Base-by-base conservation (phyloP, 2,113 vertebrate genomes). In the Thalassarche chlororhynchos region DNA sequence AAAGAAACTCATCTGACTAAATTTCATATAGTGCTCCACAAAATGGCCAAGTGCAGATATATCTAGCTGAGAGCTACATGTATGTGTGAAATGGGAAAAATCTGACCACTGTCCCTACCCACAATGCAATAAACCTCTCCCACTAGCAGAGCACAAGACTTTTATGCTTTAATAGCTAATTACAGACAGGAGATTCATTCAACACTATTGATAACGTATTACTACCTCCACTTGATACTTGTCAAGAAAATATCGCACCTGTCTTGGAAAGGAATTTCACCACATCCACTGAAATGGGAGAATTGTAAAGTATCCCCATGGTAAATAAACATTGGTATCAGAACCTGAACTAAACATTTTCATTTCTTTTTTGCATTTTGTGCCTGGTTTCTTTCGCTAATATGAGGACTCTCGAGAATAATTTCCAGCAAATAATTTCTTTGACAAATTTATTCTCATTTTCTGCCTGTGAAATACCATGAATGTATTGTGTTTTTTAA, bases 161-260 rank as follows among this genome's bases (percentile, higher is more conserved):
- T 72, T 57, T 31, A 68, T 31, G 71, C 89, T 93, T 91, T 95
- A 92, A 88, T 57, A 86, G 94, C 95, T 97, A 96, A 97, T 97
- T 94, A 89, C 91, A 96, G 91, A 44, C 95, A 91, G 78, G 95
- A 96, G 96, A 97, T 96, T 88, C 78, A 96, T 97, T 95, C 91
- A 86, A 34, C 49, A 42, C 47, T 58, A 26, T 70, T 91, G 89
- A 74, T 89, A 95, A 89, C 64, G 70, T 68, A 82, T 84, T 91
- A 89, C 65, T 93, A 36, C 82, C 86, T 84, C 40, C 61, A 69
- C 57, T 87, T 84, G 57, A 86, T 95, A 76, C 61, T 93, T 91
- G 75, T 91, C 91, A 81, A 76, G 83, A 49, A 95, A 93, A 93
- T 77, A 96, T 34, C 29, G 2, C 44, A 84, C 91, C 89, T 93